Base-by-base conservation (phyloP, 2,888 invertebrate species). In the Atethmia centrago region DNA sequence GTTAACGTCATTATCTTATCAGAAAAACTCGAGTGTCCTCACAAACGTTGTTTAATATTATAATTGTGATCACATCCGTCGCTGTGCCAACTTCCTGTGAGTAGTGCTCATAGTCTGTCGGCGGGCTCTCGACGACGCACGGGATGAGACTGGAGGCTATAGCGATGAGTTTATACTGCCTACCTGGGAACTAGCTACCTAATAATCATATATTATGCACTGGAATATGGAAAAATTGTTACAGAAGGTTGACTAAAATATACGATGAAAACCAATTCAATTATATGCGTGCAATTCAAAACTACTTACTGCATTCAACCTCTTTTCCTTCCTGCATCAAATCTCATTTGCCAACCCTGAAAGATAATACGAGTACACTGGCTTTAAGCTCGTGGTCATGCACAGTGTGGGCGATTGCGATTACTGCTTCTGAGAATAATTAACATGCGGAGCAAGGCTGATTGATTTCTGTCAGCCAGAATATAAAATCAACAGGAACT, bases 31-130 rank as follows among this genome's bases (percentile, higher is more conserved):
- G 31, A 76, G 77, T 45, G 21, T 58, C n/a, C 56, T 80, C 16
- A 14, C 21, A 8, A 71, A 66, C 16, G 49, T 66, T 28, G 25
- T 51, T 40, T 25, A 36, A 40, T 47, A 75, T 42, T 36, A 49
- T 66, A 71, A 71, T 61, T 76, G 40, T 28, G n/a, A 71, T 77
- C 31, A 55, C 45, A 71, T 67, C 47, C 36, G 53, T 55, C 19
- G 45, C 51, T 56, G 21, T 64, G 14, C 9, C 14, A n/a, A 42
- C 42, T n/a, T 40, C 14, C 28, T 28, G 12, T n/a, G 40, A 49
- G 51, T 51, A 25, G 47, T 8, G 45, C 70, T 36, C 25, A 36
- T 19, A 61, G 55, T 25, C n/a, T 36, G 49, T 12, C 42, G 45
- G 49, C 25, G 25, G 25, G 42, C 63, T 5, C 67, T 67, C 62